Evolutionary conservation across 2,888 invertebrate species (phyloP), one percentile per base, ranked within the genome.

Genomic region (Arctia plantaginis): DNA sequence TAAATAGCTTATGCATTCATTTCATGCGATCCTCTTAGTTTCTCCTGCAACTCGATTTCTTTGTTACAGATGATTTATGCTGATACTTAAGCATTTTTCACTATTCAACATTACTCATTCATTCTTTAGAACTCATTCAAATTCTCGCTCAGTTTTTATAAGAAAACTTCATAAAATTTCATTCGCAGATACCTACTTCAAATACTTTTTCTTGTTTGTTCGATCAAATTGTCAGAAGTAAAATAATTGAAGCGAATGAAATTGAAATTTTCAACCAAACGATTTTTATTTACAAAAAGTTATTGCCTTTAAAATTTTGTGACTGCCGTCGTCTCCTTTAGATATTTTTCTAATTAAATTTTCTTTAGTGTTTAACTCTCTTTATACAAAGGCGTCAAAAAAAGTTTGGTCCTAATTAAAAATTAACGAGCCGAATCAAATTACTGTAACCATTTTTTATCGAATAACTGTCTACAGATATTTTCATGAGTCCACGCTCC

Each of bases 21-120:
- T 85, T 80, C 79, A 82, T 79, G 80, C 79, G 77, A 86, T 82
- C 77, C 76, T 75, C 80, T 81, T 82, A 84, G 80, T 86, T 83
- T 73, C 79, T 83, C 80, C 79, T 85, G 84, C 81, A 81, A 80
- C 85, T 81, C 85, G 82, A 81, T 86, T 84, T 88, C 87, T 87
- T 89, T 89, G 89, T 89, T 87, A 75, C 82, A 82, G 79, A 83
- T 89, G 89, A 89, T 88, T 89, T 89, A 89, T 88, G 88, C 83
- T 89, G 88, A 89, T 88, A 86, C 85, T 86, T 80, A 79, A 84
- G 82, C 88, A 88, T 88, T 89, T 88, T 86, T 81, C 89, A 88
- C 83, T 81, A 85, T 87, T 87, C 85, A 83, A 78, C 83, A 82
- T 84, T 79, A 88, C 83, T 87, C 86, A 85, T 86, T 86, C 84